Conservation (phyloP, 1,140 invertebrate genomes). For the Bombus terrestris region DNA sequence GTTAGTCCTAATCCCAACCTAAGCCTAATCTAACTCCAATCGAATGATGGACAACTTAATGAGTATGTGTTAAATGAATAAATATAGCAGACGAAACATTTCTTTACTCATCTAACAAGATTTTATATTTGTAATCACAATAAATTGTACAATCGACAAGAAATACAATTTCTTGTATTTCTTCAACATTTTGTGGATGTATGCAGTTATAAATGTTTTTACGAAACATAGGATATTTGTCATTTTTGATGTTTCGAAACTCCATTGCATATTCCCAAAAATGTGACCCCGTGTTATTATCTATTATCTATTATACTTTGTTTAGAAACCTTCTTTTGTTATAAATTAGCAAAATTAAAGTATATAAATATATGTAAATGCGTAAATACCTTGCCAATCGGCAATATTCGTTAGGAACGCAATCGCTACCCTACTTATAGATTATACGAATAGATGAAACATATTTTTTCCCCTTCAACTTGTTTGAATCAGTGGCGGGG, state of each 20-base stretch:
- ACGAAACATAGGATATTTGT: too few species aligned
- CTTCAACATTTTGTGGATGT: too few species aligned
- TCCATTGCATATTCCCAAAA: too few species aligned
- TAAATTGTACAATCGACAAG: background rate
- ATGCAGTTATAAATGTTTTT: too few species aligned
- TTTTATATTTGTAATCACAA: background rate
- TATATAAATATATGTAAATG: background rate
- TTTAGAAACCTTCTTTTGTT: background rate
- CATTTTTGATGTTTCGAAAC: too few species aligned
- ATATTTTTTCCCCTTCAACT: slow-evolving; percentile 57
- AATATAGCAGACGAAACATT: too few species aligned
- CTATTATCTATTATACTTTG: background rate
- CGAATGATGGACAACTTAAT: too few species aligned
- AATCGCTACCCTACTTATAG: slow-evolving; percentile 33
- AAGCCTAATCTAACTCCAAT: too few species aligned
- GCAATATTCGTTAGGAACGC: background rate
- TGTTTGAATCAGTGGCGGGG: slow-evolving; percentile 61
- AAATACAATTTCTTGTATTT: too few species aligned
- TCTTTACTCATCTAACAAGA: background rate
- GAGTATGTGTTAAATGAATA: too few species aligned
- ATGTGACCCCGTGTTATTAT: too few species aligned
- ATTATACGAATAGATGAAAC: slow-evolving; percentile 58
- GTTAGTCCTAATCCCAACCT: too few species aligned
- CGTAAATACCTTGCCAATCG: background rate
- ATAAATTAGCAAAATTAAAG: background rate